Evolutionary conservation across 2,888 invertebrate genomes (phyloP).

Genomic region (Macaria notata): DNA sequence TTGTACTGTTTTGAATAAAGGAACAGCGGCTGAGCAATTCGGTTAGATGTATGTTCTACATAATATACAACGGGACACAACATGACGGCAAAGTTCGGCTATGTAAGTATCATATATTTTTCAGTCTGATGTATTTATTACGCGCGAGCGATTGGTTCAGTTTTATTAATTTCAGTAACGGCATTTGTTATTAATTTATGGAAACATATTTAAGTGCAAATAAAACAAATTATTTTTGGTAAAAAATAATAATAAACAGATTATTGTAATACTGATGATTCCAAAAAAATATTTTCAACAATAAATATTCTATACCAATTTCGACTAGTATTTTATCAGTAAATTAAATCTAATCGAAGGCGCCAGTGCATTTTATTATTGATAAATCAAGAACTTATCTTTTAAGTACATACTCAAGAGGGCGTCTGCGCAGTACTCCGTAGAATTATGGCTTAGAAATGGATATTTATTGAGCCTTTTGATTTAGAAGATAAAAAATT

Average conservation of each 20-base stretch:
- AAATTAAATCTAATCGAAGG: constrained; percentile 29
- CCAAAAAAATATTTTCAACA: too few species aligned
- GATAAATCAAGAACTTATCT: constrained; percentile 11
- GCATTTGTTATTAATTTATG: too few species aligned
- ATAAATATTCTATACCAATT: too few species aligned
- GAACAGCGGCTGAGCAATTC: constrained; percentile 74
- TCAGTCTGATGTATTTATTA: neutral
- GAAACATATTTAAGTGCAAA: too few species aligned
- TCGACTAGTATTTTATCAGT: constrained; percentile 20
- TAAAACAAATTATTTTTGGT: too few species aligned
- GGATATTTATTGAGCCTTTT: constrained; percentile 38
- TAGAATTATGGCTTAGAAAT: constrained; percentile 40
- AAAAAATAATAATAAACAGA: too few species aligned
- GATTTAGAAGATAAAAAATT: constrained; percentile 31
- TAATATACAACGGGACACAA: constrained; percentile 82
- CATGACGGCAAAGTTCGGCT: constrained; percentile 84
- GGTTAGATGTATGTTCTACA: constrained; percentile 81
- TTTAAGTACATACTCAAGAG: constrained; percentile 4
- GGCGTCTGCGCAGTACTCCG: constrained; percentile 17
- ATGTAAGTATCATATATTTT: constrained; percentile 64
- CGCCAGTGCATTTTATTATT: constrained; percentile 18
- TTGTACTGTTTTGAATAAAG: constrained; percentile 73
- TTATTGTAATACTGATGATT: too few species aligned
- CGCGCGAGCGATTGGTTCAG: too few species aligned
- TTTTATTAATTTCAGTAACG: too few species aligned